These are phyloP conservation scores for Dasysyrphus albostriatus DNA, from an alignment of 2,888 invertebrate species.

Conservation along the genomic window DNA sequence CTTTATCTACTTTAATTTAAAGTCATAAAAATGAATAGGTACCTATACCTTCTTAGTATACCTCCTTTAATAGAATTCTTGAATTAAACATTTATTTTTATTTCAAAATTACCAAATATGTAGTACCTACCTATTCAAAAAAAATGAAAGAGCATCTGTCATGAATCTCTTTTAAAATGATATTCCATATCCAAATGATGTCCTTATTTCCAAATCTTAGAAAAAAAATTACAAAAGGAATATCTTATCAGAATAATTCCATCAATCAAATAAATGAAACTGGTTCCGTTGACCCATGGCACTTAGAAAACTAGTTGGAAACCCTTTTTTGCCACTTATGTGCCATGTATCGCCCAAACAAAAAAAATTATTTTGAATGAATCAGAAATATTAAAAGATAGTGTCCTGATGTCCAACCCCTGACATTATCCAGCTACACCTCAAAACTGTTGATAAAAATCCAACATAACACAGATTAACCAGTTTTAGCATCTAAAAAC, in stretches of 20 bases:
- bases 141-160: background rate
- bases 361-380: background rate
- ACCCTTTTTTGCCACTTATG: constrained; percentile 24
- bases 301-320: background rate
- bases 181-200: background rate
- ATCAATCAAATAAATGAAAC: constrained; percentile 17
- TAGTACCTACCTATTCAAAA: no score
- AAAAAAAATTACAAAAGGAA: background rate
- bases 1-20: no score
- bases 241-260: constrained; percentile 22
- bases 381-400: background rate
- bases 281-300: constrained; percentile 25
- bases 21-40: no score
- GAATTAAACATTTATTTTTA: background rate
- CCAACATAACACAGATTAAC: constrained; percentile 21
- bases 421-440: constrained; percentile 20
- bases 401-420: constrained; percentile 20
- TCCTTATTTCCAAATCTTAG: background rate
- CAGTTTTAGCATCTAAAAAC: constrained; percentile 8
- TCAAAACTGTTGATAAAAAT: constrained; percentile 25
- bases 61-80: no score
- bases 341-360: no score
- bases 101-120: background rate
- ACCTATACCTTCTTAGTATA: no score
- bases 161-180: background rate